phyloP scores from a whole-genome alignment of 92 coral and sea anemone species.

The Zoanthus sansibaricus region DNA sequence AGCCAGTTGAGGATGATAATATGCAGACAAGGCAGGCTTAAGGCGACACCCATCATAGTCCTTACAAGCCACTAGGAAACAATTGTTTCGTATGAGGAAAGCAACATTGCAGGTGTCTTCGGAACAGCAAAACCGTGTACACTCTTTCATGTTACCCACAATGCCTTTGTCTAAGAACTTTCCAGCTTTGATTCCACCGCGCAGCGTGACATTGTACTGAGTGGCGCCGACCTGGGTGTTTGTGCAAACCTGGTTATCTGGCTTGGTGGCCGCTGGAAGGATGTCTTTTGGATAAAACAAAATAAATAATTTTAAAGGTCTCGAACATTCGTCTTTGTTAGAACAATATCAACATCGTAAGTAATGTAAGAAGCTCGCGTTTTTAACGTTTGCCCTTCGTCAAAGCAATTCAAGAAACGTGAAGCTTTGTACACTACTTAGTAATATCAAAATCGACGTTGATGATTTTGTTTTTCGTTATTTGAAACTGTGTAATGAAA shows the following conservation, averaged over 20 bases:
- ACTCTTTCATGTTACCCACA: constrained; percentile 81
- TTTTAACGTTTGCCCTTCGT: too few relatives aligned
- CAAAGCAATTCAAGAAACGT: too few relatives aligned
- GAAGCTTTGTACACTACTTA: too few relatives aligned
- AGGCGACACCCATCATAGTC: constrained; percentile 80
- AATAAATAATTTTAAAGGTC: too few relatives aligned
- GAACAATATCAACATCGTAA: too few relatives aligned
- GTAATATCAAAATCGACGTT: too few relatives aligned
- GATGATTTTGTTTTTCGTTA: too few relatives aligned
- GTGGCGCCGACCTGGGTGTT: constrained; percentile 68
- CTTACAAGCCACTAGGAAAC: constrained; percentile 94
- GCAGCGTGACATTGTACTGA: constrained; percentile 81
- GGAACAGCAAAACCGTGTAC: constrained; percentile 88
- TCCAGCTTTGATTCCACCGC: constrained; percentile 90
- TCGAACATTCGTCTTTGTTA: too few relatives aligned
- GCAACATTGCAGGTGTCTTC: constrained; percentile 88
- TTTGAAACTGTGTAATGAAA: too few relatives aligned
- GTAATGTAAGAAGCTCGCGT: too few relatives aligned
- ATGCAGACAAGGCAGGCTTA: constrained; percentile 78
- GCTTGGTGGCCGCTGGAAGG: constrained; percentile 62
- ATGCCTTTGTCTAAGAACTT: constrained; percentile 87
- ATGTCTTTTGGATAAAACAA: constrained; percentile 54
- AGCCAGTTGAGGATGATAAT: constrained; percentile 82
- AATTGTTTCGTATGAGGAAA: constrained; percentile 81
- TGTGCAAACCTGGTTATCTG: constrained; percentile 67